Evolutionary conservation across 2,113 vertebrate species (phyloP).

Genomic region (Tachuris rubrigastra): DNA sequence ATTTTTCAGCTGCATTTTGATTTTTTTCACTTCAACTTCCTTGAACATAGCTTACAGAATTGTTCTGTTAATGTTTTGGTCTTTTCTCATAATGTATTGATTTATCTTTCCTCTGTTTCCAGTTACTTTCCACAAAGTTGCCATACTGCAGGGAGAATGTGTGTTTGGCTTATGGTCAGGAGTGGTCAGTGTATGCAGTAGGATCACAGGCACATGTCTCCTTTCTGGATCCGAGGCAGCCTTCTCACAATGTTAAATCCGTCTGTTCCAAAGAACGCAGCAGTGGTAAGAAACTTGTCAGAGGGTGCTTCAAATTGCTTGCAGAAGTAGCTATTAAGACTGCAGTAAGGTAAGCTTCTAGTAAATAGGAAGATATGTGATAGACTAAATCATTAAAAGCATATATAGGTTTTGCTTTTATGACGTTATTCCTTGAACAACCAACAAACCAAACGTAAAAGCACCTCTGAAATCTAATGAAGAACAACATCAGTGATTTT

Average conservation of each 20-base stretch:
- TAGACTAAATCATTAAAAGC: neutral
- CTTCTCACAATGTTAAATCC: conserved; percentile 87
- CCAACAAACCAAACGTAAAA: neutral
- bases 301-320: neutral
- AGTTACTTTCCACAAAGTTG: conserved; percentile 94
- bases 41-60: neutral
- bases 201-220: conserved; percentile 97
- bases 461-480: neutral
- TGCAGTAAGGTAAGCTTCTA: neutral
- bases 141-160: conserved; percentile 97
- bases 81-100: neutral
- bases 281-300: conserved; percentile 82
- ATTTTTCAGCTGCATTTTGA: neutral
- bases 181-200: conserved; percentile 97
- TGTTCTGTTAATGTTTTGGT: neutral
- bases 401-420: neutral
- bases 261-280: conserved; percentile 92
- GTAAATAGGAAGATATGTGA: neutral
- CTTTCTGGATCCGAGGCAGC: conserved; percentile 94
- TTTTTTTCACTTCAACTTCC: neutral
- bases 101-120: conserved; percentile 13
- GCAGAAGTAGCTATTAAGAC: neutral
- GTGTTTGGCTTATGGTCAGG: conserved; percentile 92
- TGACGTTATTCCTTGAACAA: neutral
- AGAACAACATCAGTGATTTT: neutral